phyloP scores from a whole-genome alignment of 2,113 vertebrate genomes.

The Odontophorus gujanensis region DNA sequence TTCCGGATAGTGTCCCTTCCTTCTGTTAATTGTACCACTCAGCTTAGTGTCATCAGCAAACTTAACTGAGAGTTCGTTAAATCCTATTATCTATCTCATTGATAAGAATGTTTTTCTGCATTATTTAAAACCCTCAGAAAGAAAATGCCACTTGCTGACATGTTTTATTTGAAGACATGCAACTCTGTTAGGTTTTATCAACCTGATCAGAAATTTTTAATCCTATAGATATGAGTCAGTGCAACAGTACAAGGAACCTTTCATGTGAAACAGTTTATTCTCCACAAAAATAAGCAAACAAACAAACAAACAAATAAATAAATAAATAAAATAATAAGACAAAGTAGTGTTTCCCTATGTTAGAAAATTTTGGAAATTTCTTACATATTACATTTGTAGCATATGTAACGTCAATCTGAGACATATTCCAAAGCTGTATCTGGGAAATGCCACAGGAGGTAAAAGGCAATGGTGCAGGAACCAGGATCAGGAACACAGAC shows the following conservation, averaged over 20 bases:
- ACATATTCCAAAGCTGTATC: not conserved
- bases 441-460: rapidly evolving
- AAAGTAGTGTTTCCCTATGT: not conserved
- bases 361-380: not conserved
- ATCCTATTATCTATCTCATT: too few species aligned
- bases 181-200: not conserved
- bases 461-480: not conserved
- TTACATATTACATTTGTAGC: not conserved
- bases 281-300: too few species aligned
- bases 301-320: too few species aligned
- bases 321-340: too few species aligned
- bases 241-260: not conserved
- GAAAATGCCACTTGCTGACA: not conserved
- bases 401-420: not conserved
- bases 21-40: too few species aligned
- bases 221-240: not conserved
- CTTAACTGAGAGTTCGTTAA: too few species aligned
- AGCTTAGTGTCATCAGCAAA: too few species aligned
- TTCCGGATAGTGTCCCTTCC: too few species aligned
- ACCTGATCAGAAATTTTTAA: not conserved
- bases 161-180: not conserved
- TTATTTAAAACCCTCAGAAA: not conserved
- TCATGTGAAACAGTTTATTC: not conserved
- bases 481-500: not conserved
- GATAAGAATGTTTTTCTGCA: not conserved